Evolutionary conservation across 2,888 invertebrate genomes (phyloP), one percentile per base, ranked within the genome.

Genomic region (Tridacna gigas): DNA sequence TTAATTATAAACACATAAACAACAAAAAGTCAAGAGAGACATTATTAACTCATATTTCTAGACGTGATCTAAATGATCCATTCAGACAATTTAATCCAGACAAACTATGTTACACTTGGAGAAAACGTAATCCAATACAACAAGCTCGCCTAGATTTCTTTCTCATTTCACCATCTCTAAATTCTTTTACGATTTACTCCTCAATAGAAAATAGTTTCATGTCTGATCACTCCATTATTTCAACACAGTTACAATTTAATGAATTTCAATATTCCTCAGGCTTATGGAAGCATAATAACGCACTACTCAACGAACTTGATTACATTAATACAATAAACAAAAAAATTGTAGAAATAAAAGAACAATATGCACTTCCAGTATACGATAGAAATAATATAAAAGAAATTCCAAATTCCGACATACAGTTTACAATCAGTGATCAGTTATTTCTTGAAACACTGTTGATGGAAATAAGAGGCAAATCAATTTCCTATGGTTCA

Each of bases 71-170:
- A 15, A 13, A 15, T 37, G 83, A 83, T 25, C 60, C 74, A n/a
- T 83, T 65, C 56, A 63, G 83, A 65, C 66, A 74, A 73, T 15
- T 63, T n/a, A 11, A 83, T 61, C 73, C 56, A 25, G 18, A 28
- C 22, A 22, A 47, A 37, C 61, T 47, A 74, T 47, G 63, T 20
- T 79, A 76, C 74, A 80, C 83, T 47, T 80, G 76, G 79, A 71
- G 83, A 66, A 76, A 66, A 56, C 69, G 56, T 71, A 80, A 71
- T 18, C 83, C 83, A 47, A 22, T 83, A 20, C 80, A 80, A 77
- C 83, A 83, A 60, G 77, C 80, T 25, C 26, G 80, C 20, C 65
- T 83, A 45, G 83, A 80, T 60, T 83, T 80, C 63, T 80, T 80
- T 48, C 51, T 83, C 3, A 37, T 74, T 28, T 73, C 79, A 18